phyloP scores from a whole-genome alignment of 2,888 invertebrate genomes.

The Spisula subtruncata region DNA sequence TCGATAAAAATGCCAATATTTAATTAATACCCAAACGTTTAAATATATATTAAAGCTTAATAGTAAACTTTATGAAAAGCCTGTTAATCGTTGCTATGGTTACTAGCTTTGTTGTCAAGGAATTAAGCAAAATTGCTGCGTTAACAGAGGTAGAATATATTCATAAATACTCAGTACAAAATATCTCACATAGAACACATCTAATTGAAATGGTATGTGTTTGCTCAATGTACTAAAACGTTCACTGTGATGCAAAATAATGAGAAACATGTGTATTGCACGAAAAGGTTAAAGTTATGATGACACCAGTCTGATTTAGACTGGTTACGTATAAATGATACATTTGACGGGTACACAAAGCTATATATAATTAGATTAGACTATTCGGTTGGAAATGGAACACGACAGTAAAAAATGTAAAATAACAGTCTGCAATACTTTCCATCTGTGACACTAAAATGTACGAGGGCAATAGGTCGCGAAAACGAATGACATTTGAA shows the following conservation, averaged over 20 bases:
- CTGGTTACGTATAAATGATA: neutral
- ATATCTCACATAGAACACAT: neutral
- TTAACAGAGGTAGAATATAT: conserved; percentile 5
- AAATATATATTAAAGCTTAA: neutral
- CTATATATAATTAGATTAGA: neutral
- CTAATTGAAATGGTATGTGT: neutral
- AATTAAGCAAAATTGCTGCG: conserved; percentile 6
- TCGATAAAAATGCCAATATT: too few species aligned
- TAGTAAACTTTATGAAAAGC: neutral
- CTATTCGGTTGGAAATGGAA: neutral
- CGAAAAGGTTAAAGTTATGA: neutral
- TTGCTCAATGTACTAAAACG: neutral
- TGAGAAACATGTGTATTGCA: neutral
- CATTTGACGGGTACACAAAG: neutral
- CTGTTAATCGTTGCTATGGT: neutral
- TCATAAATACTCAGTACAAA: neutral
- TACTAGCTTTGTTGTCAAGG: neutral
- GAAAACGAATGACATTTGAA: neutral
- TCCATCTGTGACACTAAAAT: neutral
- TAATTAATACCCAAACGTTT: too few species aligned
- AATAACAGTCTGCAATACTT: neutral
- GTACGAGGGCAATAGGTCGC: neutral
- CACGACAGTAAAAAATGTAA: neutral
- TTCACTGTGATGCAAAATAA: neutral
- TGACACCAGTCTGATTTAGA: neutral